Conservation (phyloP, 2,113 vertebrate genomes). For the Xyliphius kryptos region DNA sequence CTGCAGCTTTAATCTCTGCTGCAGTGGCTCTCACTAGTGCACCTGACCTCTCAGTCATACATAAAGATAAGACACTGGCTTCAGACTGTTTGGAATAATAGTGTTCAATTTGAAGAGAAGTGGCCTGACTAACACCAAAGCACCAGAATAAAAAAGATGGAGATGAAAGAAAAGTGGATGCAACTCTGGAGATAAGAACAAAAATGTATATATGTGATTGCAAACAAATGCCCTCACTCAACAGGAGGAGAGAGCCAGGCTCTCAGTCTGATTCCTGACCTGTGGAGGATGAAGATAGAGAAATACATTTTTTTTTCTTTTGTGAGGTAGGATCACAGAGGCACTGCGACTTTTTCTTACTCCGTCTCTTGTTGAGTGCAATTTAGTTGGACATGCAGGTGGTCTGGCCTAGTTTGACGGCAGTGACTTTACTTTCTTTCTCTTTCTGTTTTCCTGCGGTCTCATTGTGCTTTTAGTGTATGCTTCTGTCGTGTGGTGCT, state of each 20-base stretch:
- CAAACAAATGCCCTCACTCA: no score
- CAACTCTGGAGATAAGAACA: constrained; percentile 14
- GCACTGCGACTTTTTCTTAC: constrained; percentile 41
- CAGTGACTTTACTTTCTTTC: constrained; percentile 19
- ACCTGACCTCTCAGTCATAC: constrained; percentile 55
- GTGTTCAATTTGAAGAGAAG: constrained; percentile 58
- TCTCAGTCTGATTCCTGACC: constrained; percentile 36
- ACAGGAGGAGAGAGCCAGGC: constrained; percentile 9
- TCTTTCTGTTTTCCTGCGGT: constrained; percentile 5
- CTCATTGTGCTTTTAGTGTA: constrained; percentile 9
- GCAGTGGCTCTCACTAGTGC: constrained; percentile 42
- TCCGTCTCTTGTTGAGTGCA: no score
- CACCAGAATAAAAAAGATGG: constrained; percentile 53
- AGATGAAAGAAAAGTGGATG: constrained; percentile 65
- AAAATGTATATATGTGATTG: no score
- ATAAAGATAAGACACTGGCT: constrained; percentile 54
- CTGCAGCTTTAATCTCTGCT: constrained; percentile 65
- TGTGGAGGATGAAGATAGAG: constrained; percentile 3
- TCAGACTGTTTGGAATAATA: constrained; percentile 66
- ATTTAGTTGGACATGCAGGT: constrained; percentile 33
- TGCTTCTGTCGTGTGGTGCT: constrained; percentile 17
- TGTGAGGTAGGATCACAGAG: constrained; percentile 42
- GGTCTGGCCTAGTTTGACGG: constrained; percentile 21
- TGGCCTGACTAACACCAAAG: constrained; percentile 48
- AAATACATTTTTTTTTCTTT: constrained; percentile 40